These are phyloP conservation scores for Hyperopisus bebe DNA, from an alignment of 2,113 vertebrate genomes.

Conservation along the genomic window DNA sequence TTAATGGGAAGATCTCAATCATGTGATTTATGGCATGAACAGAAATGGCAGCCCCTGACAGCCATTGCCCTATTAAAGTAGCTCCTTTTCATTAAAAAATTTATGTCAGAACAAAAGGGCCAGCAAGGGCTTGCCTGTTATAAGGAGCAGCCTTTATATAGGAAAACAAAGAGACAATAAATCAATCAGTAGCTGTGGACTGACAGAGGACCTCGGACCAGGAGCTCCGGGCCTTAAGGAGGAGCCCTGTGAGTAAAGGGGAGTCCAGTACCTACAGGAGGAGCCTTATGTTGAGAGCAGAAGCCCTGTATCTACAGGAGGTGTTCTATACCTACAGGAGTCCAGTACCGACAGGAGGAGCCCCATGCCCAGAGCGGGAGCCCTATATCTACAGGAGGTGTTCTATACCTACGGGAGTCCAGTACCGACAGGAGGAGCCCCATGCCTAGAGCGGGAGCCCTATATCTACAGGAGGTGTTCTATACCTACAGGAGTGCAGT, in stretches of 20 bases:
- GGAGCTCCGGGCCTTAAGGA: neutral
- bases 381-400: too few species aligned
- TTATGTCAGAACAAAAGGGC: constrained; percentile 25
- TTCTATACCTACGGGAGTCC: too few species aligned
- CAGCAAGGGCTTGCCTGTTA: constrained; percentile 35
- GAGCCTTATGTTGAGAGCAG: too few species aligned
- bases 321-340: too few species aligned
- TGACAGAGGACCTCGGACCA: neutral
- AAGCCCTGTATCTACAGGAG: neutral
- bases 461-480: too few species aligned
- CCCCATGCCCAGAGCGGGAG: too few species aligned
- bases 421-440: too few species aligned
- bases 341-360: too few species aligned
- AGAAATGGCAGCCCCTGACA: constrained; percentile 12
- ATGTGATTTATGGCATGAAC: constrained; percentile 58
- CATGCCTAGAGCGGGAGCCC: too few species aligned
- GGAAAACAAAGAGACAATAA: constrained; percentile 39
- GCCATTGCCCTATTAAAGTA: neutral
- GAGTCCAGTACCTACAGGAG: too few species aligned
- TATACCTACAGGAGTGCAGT: too few species aligned
- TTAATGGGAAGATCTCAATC: constrained; percentile 60
- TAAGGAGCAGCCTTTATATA: constrained; percentile 36
- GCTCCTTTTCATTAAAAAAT: constrained; percentile 47
- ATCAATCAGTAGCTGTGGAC: constrained; percentile 28
- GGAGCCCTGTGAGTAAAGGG: neutral